Percentiles rank a stretch among this genome's conserved stretches.
These are phyloP conservation scores for Cephalopholis sonnerati DNA, from an alignment of 2,113 vertebrate species.

Conservation along the genomic window DNA sequence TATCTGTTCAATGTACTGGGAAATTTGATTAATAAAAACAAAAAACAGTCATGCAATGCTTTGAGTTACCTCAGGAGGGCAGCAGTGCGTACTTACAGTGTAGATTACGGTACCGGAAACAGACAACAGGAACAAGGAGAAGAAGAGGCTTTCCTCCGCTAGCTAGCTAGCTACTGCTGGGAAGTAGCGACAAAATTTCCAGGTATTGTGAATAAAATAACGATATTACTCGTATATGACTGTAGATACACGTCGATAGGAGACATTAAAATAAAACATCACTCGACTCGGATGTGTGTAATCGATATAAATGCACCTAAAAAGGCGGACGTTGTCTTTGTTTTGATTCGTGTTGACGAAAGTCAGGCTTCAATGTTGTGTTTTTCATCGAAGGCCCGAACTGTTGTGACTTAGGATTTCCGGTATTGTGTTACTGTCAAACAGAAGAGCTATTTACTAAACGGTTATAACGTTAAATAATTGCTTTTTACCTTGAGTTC, in stretches of 20 bases:
- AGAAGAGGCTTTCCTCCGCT: conserved; percentile 36
- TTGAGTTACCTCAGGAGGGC: conserved; percentile 23
- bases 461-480: not conserved
- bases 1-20: no score
- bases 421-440: conserved; percentile 17
- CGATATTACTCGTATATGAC: not conserved
- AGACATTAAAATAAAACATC: not conserved
- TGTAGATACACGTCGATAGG: not conserved
- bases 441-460: not conserved
- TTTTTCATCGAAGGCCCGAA: conserved; percentile 66
- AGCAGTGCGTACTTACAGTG: not conserved
- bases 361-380: conserved; percentile 75
- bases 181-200: conserved; percentile 64
- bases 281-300: not conserved
- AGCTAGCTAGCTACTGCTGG: conserved; percentile 72
- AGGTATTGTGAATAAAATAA: conserved; percentile 64
- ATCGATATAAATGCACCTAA: not conserved
- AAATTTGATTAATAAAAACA: no score
- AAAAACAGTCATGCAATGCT: not conserved
- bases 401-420: conserved; percentile 39
- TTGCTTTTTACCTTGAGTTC: not conserved
- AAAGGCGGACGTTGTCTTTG: conserved; percentile 38
- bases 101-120: conserved; percentile 21
- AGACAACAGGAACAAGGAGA: conserved; percentile 2
- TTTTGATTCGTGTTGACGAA: conserved; percentile 62